Base-by-base conservation (phyloP, 2,113 vertebrate species). In the Elgaria multicarinata region DNA sequence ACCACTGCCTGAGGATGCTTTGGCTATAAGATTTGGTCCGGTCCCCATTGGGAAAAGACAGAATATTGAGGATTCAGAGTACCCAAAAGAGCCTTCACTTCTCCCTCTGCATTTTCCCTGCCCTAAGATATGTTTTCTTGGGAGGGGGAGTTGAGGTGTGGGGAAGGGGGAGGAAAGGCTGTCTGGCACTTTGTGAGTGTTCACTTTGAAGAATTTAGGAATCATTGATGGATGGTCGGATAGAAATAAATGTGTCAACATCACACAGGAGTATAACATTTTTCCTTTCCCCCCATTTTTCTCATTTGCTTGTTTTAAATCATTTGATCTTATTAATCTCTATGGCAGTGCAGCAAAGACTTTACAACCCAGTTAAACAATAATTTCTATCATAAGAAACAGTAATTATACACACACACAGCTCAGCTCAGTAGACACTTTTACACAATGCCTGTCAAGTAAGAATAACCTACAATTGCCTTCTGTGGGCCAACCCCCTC, bases 321-420 rank as follows among this genome's bases (percentile, higher is more conserved):
- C 8, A 24, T 88, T 91, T 87, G 26, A 83, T 72, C 6, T 83
- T 81, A 80, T 2, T 14, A 0, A 20, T 90, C 83, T 79, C 28
- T 42, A 33, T 28, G 88, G 6, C 85, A 90, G 85, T 5, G 3
- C 67, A 92, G 81, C 3, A 83, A 92, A 22, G 3, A 0, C 90
- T 85, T 84, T 46, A 93, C 20, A 26, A 9, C 36, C 62, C 58
- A 20, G 12, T 87, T 90, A 83, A 90, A 90, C 87, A n/a, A 75
- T 58, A 75, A 80, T 87, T 85, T 69, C 72, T 72, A 18, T 89
- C 26, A 10, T 42, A 62, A 24, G 76, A 1, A 44, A 71, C 6
- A 39, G 58, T 85, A 89, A 86, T 64, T 36, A 75, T 12, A 5
- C 87, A 10, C 66, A 10, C 66, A 8, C n/a, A 10, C 58, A 72